phyloP scores from a whole-genome alignment of 2,113 vertebrate genomes.

The Notarius quadriscutis region DNA sequence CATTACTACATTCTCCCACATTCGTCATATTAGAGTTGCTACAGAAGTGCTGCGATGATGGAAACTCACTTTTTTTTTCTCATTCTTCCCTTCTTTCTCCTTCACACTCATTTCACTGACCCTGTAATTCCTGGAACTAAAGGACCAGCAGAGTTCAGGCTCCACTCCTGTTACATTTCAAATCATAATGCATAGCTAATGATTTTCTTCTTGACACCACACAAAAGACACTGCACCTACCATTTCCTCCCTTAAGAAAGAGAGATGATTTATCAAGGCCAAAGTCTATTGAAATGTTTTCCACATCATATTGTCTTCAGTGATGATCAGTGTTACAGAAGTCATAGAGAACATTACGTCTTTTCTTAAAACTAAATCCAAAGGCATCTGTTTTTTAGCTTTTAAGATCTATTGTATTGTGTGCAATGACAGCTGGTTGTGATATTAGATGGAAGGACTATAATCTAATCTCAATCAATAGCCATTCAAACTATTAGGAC shows the following conservation, averaged over 20 bases:
- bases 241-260: background rate
- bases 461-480: background rate
- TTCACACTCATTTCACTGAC: background rate
- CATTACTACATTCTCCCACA: constrained; percentile 25
- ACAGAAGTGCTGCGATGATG: constrained; percentile 17
- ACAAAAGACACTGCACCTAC: background rate
- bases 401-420: background rate
- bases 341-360: constrained; percentile 24
- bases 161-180: constrained; percentile 5
- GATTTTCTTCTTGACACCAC: background rate
- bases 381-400: constrained; percentile 16
- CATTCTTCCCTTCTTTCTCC: background rate
- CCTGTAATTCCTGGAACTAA: background rate
- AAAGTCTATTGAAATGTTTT: constrained; percentile 36
- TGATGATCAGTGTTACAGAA: constrained; percentile 17
- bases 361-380: constrained; percentile 7
- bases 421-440: background rate
- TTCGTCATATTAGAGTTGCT: background rate
- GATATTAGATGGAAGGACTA: background rate
- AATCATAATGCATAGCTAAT: background rate
- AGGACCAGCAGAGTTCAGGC: background rate
- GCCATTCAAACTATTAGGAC: background rate
- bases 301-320: constrained; percentile 18
- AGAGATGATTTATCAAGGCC: background rate
- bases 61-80: constrained; percentile 25